phyloP scores from a whole-genome alignment of 2,888 invertebrate genomes.

The Pseudococcus viburni region DNA sequence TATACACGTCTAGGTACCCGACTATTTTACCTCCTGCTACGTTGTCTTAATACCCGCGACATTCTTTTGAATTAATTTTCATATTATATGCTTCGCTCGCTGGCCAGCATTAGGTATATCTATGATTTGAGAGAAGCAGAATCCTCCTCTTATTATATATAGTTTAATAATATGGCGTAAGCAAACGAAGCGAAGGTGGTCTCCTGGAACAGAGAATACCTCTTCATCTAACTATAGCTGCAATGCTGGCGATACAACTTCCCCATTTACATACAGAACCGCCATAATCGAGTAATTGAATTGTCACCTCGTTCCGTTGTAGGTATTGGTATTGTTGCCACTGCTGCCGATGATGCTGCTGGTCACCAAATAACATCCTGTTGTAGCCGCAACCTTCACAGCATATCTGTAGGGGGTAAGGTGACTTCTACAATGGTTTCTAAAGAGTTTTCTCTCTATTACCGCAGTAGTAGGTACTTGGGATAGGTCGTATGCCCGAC shows the following conservation, averaged over 20 bases:
- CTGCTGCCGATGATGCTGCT: neutral
- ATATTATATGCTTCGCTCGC: neutral
- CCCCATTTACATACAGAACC: too few species aligned
- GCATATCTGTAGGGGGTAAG: slow-evolving; percentile 7
- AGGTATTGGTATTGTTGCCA: neutral
- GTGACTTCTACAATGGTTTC: slow-evolving; percentile 17
- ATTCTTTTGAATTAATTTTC: slow-evolving; percentile 56
- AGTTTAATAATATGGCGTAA: neutral
- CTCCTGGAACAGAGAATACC: neutral
- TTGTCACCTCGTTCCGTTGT: slow-evolving; percentile 1
- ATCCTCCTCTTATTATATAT: neutral
- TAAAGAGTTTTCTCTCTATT: too few species aligned
- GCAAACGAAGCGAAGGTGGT: slow-evolving; percentile 7
- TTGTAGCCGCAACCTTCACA: slow-evolving; percentile 30
- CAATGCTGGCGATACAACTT: too few species aligned
- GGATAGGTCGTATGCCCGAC: neutral
- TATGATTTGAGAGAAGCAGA: too few species aligned
- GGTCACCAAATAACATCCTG: slow-evolving; percentile 21
- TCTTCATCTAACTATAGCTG: neutral
- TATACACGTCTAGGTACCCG: neutral
- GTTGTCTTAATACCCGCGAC: slow-evolving; percentile 52
- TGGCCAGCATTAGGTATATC: too few species aligned
- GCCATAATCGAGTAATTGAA: neutral
- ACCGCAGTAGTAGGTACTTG: neutral
- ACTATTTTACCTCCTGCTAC: slow-evolving; percentile 48